Percentiles rank a stretch among this genome's conserved stretches.
These are phyloP conservation scores for Ceyx cyanopectus DNA, from an alignment of 2,113 vertebrate genomes.

Conservation along the genomic window DNA sequence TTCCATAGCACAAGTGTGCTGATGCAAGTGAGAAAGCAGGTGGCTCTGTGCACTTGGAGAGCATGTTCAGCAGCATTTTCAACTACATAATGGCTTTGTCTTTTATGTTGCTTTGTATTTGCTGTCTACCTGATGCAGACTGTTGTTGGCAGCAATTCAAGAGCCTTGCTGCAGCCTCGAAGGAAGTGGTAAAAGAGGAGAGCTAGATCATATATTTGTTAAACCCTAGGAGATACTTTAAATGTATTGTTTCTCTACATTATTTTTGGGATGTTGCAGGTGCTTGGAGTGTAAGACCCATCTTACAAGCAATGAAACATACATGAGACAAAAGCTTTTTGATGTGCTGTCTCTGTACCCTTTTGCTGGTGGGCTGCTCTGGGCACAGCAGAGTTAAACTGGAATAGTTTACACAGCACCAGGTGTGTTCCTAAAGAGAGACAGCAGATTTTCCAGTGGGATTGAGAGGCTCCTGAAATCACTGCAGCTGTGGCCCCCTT, in stretches of 20 bases:
- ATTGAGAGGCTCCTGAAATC: not conserved
- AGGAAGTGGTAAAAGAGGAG: conserved; percentile 25
- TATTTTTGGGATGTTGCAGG: not conserved
- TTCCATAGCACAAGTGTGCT: not conserved
- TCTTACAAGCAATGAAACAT: not conserved
- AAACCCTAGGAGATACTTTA: not conserved
- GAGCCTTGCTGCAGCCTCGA: not conserved
- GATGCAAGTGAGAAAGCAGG: conserved; percentile 53
- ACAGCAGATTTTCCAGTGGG: not conserved
- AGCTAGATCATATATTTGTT: not conserved
- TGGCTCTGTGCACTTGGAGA: not conserved
- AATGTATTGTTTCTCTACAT: conserved; percentile 26
- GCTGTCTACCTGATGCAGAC: conserved; percentile 11
- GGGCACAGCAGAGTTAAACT: not conserved
- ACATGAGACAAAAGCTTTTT: not conserved
- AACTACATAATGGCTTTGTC: not conserved
- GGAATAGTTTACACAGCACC: not conserved
- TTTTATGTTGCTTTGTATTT: conserved; percentile 8
- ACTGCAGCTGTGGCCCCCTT: not conserved
- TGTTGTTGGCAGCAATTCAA: conserved; percentile 1
- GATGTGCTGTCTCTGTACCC: not conserved
- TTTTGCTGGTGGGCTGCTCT: not conserved
- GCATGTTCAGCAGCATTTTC: not conserved
- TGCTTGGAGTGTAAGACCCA: not conserved
- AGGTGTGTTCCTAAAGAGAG: not conserved